phyloP scores from a whole-genome alignment of 2,888 invertebrate genomes.

The Lithosia quadra region DNA sequence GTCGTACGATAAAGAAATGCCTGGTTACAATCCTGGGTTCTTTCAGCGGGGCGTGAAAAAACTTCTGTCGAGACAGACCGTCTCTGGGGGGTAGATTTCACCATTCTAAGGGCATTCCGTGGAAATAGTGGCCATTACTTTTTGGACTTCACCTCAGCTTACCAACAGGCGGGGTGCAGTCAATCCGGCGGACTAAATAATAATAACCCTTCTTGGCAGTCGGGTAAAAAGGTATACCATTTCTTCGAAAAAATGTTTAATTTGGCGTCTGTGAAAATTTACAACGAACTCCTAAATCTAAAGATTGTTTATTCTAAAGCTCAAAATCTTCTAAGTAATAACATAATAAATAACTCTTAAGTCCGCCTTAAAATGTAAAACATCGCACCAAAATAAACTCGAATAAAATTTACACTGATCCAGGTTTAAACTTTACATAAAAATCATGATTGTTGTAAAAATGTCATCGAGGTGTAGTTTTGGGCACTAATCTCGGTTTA shows the following conservation, averaged over 20 bases:
- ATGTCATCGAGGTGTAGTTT: conserved; percentile 19
- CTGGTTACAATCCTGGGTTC: too few species aligned
- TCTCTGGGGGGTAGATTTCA: too few species aligned
- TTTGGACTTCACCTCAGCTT: too few species aligned
- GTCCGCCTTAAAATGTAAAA: conserved; percentile 1
- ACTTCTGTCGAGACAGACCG: too few species aligned
- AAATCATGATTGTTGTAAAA: conserved; percentile 25
- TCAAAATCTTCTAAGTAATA: background rate
- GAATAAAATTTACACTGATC: conserved; percentile 1
- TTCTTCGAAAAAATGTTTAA: background rate
- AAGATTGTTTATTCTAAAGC: background rate
- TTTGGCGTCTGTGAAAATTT: background rate
- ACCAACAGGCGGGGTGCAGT: too few species aligned
- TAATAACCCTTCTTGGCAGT: too few species aligned
- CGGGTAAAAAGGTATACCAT: too few species aligned
- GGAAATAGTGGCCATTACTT: too few species aligned
- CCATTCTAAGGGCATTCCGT: too few species aligned
- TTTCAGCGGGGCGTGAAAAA: too few species aligned
- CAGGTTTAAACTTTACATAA: conserved; percentile 8
- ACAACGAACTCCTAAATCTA: background rate
- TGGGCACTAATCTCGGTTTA: conserved; percentile 27
- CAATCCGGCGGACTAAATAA: too few species aligned
- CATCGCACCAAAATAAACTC: background rate
- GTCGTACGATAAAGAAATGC: too few species aligned
- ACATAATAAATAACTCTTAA: conserved; percentile 7